A percentile compares a stretch with the other conserved stretches of the same genome.
Conservation (phyloP, 1,140 invertebrate genomes). For the Drosophila rufa region DNA sequence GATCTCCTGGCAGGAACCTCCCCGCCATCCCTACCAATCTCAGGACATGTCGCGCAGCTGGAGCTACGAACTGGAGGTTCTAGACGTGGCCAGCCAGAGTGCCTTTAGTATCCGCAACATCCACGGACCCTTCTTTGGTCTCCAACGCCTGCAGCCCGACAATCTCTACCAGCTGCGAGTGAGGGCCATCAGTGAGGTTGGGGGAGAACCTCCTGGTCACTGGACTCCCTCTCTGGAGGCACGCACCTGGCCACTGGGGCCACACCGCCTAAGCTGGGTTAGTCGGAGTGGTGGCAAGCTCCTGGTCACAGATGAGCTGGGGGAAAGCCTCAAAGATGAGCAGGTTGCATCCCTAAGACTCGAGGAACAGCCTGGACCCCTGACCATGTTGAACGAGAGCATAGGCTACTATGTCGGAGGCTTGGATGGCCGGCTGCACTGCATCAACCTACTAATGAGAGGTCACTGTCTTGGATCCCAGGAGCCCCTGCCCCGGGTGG, state of each 20-base stretch:
- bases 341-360: not conserved
- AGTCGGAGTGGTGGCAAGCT: slow-evolving; percentile 88
- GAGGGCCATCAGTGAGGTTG: slow-evolving; percentile 85
- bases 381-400: slow-evolving; percentile 65
- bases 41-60: slow-evolving; percentile 94
- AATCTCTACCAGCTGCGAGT: slow-evolving; percentile 92
- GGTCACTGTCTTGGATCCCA: slow-evolving; percentile 16
- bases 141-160: slow-evolving; percentile 89
- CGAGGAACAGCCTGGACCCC: slow-evolving; percentile 7
- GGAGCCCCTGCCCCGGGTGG: slow-evolving; percentile 85
- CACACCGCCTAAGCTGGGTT: slow-evolving; percentile 88
- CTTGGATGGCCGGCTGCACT: slow-evolving; percentile 42
- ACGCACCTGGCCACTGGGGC: slow-evolving; percentile 87
- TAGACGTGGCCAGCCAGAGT: slow-evolving; percentile 86
- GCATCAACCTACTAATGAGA: slow-evolving; percentile 55
- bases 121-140: slow-evolving; percentile 87
- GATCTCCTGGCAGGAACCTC: slow-evolving; percentile 92
- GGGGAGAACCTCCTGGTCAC: slow-evolving; percentile 90
- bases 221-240: slow-evolving; percentile 92
- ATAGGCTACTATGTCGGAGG: slow-evolving; percentile 55
- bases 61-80: slow-evolving; percentile 92
- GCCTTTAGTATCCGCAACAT: slow-evolving; percentile 86
- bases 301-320: slow-evolving; percentile 89
- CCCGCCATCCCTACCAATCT: slow-evolving; percentile 91
- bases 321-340: slow-evolving; percentile 60